These are phyloP conservation scores for Scyliorhinus canicula DNA, from an alignment of 2,797 vertebrate genomes.

Conservation along the genomic window DNA sequence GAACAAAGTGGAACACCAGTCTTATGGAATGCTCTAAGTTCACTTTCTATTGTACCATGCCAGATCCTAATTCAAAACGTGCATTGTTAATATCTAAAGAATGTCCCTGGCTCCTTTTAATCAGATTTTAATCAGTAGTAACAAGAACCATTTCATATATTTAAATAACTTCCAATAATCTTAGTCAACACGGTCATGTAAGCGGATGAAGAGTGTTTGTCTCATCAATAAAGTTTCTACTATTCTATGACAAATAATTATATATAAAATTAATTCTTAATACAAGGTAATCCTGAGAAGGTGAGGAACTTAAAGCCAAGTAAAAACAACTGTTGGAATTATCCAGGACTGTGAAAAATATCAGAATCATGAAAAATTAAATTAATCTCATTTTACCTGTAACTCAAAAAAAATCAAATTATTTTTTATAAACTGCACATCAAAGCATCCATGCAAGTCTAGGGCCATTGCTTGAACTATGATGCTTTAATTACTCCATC, in stretches of 20 bases:
- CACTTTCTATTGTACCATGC: slow-evolving; percentile 11
- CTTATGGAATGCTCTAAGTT: not conserved
- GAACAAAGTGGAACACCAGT: not conserved
- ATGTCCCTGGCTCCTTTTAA: slow-evolving; percentile 29
- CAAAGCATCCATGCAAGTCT: not conserved
- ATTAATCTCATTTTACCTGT: not conserved
- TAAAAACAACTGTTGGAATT: not conserved
- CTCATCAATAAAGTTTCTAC: not conserved
- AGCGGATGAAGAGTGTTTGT: not conserved
- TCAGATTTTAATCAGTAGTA: not conserved
- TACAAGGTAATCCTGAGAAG: not conserved
- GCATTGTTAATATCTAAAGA: slow-evolving; percentile 23
- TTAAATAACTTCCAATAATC: not conserved
- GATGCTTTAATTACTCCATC: slow-evolving; percentile 16
- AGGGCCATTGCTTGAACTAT: not conserved
- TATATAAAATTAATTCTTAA: not conserved
- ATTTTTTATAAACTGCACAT: not conserved
- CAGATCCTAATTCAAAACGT: not conserved
- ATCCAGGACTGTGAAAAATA: not conserved
- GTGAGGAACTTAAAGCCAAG: not conserved
- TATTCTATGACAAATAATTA: not conserved
- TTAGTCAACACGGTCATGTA: not conserved
- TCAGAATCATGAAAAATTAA: not conserved
- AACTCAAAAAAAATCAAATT: not conserved
- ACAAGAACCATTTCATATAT: slow-evolving; percentile 14